Conservation (phyloP, 1,140 invertebrate genomes). For the Ridgeia piscesae region DNA sequence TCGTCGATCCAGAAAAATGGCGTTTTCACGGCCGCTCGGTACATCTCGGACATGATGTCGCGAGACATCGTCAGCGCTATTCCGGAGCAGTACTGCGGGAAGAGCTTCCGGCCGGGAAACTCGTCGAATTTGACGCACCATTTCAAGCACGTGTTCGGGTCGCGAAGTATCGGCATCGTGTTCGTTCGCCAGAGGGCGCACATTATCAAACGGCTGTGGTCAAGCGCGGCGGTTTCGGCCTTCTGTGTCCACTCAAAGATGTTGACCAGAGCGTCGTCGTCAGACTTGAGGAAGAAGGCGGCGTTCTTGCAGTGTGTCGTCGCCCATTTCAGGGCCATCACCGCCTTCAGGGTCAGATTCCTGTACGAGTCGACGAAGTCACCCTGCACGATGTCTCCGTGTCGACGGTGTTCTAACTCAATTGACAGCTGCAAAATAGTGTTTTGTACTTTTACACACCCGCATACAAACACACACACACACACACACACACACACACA, state of each 20-base stretch:
- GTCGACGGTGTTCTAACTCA: neutral
- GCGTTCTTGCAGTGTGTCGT: slow-evolving; percentile 66
- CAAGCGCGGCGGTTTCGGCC: neutral
- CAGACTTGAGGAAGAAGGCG: slow-evolving; percentile 79
- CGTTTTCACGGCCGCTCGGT: slow-evolving; percentile 40
- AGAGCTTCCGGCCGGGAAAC: slow-evolving; percentile 52
- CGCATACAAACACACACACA: no score
- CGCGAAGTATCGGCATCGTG: neutral
- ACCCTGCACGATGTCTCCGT: slow-evolving; percentile 48
- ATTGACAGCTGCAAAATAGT: neutral
- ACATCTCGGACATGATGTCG: slow-evolving; percentile 50
- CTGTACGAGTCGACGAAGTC: slow-evolving; percentile 49
- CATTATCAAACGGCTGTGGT: neutral
- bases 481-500: no score
- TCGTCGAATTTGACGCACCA: slow-evolving; percentile 54
- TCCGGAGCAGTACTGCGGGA: slow-evolving; percentile 59
- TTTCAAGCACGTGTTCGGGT: slow-evolving; percentile 45
- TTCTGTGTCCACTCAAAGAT: slow-evolving; percentile 56
- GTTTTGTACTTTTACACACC: no score
- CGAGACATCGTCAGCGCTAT: slow-evolving; percentile 51
- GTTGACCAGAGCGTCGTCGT: slow-evolving; percentile 84
- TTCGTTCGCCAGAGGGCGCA: neutral
- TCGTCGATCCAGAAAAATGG: slow-evolving; percentile 59
- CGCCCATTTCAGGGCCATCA: slow-evolving; percentile 83
- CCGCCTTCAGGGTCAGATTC: slow-evolving; percentile 62